Evolutionary conservation across 2,888 invertebrate genomes (phyloP).

Genomic region (Drosophila multiciliata): DNA sequence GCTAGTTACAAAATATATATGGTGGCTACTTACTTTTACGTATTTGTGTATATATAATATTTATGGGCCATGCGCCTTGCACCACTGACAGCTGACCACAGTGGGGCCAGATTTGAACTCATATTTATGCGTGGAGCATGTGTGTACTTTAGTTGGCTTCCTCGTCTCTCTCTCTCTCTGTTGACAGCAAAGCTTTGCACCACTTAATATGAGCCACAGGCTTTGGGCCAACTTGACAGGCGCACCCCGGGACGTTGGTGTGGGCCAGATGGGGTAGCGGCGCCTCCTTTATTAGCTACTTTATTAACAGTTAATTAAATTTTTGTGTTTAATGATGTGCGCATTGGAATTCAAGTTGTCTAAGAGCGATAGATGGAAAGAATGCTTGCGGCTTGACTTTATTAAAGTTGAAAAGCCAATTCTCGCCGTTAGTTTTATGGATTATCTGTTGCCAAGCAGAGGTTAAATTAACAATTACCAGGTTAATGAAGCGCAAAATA

Average conservation of each 20-base stretch:
- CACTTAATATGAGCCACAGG: constrained; percentile 73
- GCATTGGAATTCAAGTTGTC: constrained; percentile 24
- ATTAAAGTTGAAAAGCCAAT: constrained; percentile 49
- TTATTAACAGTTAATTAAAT: constrained; percentile 80
- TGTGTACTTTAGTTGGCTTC: background rate
- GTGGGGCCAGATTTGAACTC: constrained; percentile 10
- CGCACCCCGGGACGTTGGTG: constrained; percentile 14
- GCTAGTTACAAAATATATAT: constrained; percentile 25
- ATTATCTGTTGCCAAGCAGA: constrained; percentile 33
- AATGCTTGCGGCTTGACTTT: constrained; percentile 67
- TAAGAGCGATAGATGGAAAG: constrained; percentile 25
- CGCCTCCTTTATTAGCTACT: constrained; percentile 67
- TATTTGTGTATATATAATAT: constrained; percentile 42
- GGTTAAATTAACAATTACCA: constrained; percentile 55
- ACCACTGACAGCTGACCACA: constrained; percentile 2
- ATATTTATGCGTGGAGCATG: constrained; percentile 9
- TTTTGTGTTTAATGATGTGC: constrained; percentile 75
- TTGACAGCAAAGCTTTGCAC: constrained; percentile 70
- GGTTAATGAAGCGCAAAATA: constrained; percentile 70
- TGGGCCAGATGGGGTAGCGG: background rate
- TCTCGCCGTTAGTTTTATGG: constrained; percentile 1
- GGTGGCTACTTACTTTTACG: constrained; percentile 7
- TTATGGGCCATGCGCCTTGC: constrained; percentile 49
- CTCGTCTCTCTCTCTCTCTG: constrained; percentile 15
- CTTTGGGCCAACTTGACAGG: constrained; percentile 66